Evolutionary conservation across 2,113 vertebrate species (phyloP), one percentile per base, ranked within the genome.

Genomic region (Eira barbara): DNA sequence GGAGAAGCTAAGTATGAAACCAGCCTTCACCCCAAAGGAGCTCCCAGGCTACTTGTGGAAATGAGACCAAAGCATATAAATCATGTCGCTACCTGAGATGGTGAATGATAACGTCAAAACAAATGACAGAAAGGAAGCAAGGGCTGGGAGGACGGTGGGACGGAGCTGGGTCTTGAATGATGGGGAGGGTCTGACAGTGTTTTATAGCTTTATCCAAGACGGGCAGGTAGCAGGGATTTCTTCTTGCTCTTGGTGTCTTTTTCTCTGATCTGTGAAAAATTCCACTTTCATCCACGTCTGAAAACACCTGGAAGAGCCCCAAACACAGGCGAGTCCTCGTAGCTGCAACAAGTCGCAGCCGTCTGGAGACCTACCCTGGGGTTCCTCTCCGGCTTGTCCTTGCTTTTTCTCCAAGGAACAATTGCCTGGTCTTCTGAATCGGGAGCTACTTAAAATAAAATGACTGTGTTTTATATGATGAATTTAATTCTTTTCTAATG

Each of bases 401-500:
- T 89, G 57, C 59, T 85, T 29, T 92, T 90, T 88, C 67, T 96
- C 52, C n/a, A 45, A 97, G 97, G 86, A 95, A 91, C 65, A 9
- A 84, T 89, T 61, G 81, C 89, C 71, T 87, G 63, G 83, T 78
- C 94, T 96, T 98, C 97, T 83, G 96, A 97, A 87, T 91, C 34
- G 88, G 81, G 81, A 91, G 36, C 89, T 93, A 97, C 97, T 97
- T 97, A 92, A 96, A 97, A 97, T 95, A 91, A 98, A 98, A 98
- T 87, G 87, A 94, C 95, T 90, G 85, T 92, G 55, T 96, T 98
- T 97, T 98, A 91, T 91, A 84, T 39, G 91, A 94, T 67, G 89
- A 97, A 88, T 96, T 95, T 91, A 97, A 95, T 97, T 97, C 85
- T 89, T 97, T 98, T 94, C 89, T 96, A 97, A 97, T 86, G 95